Evolutionary conservation across 2,797 vertebrate genomes (phyloP), one percentile per base, ranked within the genome.

Genomic region (Anguilla megastoma): DNA sequence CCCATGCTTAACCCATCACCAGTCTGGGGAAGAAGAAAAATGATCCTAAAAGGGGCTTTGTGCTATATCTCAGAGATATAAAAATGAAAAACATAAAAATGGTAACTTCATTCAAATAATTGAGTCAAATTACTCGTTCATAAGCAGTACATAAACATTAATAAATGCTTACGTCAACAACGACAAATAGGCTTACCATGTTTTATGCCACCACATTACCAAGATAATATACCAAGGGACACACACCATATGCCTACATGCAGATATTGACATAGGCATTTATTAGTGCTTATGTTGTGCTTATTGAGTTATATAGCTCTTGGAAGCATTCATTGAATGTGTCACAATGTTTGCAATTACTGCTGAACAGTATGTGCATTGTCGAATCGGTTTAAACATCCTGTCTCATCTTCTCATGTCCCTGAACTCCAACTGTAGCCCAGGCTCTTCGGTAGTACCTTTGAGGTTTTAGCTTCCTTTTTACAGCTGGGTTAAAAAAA

Each of bases 1-100:
- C 80, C 84, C 16, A 27, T 79, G 86, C 84, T 88, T 89, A 85
- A 85, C 56, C 89, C 86, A 87, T 86, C 85, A 85, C 41, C 56
- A 50, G 84, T 63, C 52, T 86, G 86, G 87, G 66, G 85, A 71
- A 58, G 86, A 52, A 48, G 33, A 66, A 16, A 27, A 66, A 66
- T 66, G 63, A 0, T 66, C 1, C 21, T 5, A 63, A n/a, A 63
- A 63, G 60, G 60, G 60, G 60, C 60, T 66, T 24, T 66, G n/a
- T 2, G 3, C 58, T 5, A 66, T n/a, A 66, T 66, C 3, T n/a
- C 24, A 5, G 60, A n/a, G 60, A 66, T 66, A 66, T 66, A 66
- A 24, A 66, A 24, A 24, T n/a, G 8, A 21, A 8, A 63, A 63
- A 63, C 54, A 56, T 2, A 10, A 12, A 71, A 27, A 27, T 71